Evolutionary conservation across 2,113 vertebrate genomes (phyloP), one percentile per base, ranked within the genome.

Genomic region (Mesoclemmys tuberculata): DNA sequence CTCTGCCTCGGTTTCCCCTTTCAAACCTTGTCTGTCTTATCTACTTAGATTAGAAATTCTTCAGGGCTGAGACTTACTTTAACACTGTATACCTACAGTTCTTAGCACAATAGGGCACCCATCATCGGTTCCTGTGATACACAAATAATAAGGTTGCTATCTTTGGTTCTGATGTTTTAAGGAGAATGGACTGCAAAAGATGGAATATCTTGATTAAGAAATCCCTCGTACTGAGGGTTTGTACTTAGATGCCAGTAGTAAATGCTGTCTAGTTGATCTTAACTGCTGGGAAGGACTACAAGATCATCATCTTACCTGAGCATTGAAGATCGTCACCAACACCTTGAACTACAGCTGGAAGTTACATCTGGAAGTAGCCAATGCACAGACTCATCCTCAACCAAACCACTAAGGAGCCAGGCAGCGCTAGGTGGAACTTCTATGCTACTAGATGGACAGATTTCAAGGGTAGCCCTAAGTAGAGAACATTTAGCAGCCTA

Each of bases 201-300:
- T 35, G 35, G 35, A 68, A 0, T 0, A 54, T 35, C 41, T 58
- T 71, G 58, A 95, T 80, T 82, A 81, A 87, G 18, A 87, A 80
- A n/a, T 2, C 16, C 8, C 61, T 19, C 2, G 8, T n/a, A 19
- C 35, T 19, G 18, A 91, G 27, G 1, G 52, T 77, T 83, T 26
- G 64, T 44, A 19, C 61, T 93, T 88, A 84, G 80, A 16, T 21
- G 8, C 19, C 75, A 96, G 29, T 24, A 54, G 68, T 41, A 82
- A 88, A 95, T 14, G 93, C 14, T 64, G 22, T n/a, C 90, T 38
- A 56, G 81, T 44, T 92, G 44, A 90, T 27, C n/a, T 86, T 44
- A 88, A 64, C 16, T 64, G 82, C 90, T 64, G 8, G 0, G 0
- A 90, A 77, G 35, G 21, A 46, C 74, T 91, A 87, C 77, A 54